phyloP scores from a whole-genome alignment of 2,797 vertebrate genomes.

The Pseudochaenichthys georgianus region DNA sequence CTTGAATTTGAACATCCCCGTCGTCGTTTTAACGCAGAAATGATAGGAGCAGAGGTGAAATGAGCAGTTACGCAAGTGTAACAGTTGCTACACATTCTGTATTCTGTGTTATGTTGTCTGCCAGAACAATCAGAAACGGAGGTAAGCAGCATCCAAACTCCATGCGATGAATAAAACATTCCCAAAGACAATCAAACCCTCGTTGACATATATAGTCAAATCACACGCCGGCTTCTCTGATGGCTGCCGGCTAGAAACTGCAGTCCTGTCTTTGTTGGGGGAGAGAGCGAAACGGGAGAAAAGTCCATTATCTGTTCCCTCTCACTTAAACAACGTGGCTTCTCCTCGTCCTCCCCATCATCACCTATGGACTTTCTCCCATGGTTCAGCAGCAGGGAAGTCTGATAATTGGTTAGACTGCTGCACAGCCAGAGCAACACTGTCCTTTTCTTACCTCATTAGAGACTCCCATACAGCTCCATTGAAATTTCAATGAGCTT shows the following conservation, averaged over 20 bases:
- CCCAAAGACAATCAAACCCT: slow-evolving; percentile 68
- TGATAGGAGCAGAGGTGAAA: slow-evolving; percentile 19
- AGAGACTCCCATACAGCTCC: slow-evolving; percentile 65
- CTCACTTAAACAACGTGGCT: slow-evolving; percentile 67
- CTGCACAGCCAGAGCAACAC: slow-evolving; percentile 76
- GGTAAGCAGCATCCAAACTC: slow-evolving; percentile 44
- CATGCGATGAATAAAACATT: slow-evolving; percentile 73
- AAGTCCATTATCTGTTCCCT: slow-evolving; percentile 77
- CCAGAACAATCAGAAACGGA: slow-evolving; percentile 49
- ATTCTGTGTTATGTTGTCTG: slow-evolving; percentile 33
- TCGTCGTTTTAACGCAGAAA: slow-evolving; percentile 8
- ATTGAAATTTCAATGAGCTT: slow-evolving; percentile 77
- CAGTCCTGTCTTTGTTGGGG: slow-evolving; percentile 39
- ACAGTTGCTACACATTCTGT: slow-evolving; percentile 27
- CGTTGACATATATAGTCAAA: slow-evolving; percentile 67
- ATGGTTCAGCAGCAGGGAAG: slow-evolving; percentile 81
- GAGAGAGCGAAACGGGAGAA: slow-evolving; percentile 31
- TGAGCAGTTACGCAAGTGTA: slow-evolving; percentile 17
- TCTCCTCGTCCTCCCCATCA: slow-evolving; percentile 48
- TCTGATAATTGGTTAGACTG: slow-evolving; percentile 80
- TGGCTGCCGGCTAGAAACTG: slow-evolving; percentile 61
- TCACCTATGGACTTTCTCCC: slow-evolving; percentile 81
- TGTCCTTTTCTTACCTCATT: slow-evolving; percentile 80
- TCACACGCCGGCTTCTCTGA: slow-evolving; percentile 59
- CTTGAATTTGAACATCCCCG: not conserved